Evolutionary conservation across 2,797 vertebrate genomes (phyloP).

Genomic region (Sparus aurata): DNA sequence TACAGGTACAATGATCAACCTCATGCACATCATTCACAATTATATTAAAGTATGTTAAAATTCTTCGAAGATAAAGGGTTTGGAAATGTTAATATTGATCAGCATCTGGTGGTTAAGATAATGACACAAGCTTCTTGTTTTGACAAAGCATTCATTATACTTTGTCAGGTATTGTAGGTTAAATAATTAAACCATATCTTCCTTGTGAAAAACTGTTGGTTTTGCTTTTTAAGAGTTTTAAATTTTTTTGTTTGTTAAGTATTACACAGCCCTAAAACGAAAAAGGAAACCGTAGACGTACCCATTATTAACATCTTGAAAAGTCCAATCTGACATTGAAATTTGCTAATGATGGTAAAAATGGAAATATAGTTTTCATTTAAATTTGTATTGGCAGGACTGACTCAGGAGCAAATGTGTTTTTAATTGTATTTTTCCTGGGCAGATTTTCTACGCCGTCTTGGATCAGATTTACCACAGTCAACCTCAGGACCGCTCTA

Average conservation of each 20-base stretch:
- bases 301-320: neutral
- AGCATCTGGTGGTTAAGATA: neutral
- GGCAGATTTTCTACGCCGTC: slow-evolving; percentile 94
- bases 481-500: slow-evolving; percentile 89
- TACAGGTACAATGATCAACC: slow-evolving; percentile 88
- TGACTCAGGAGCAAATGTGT: neutral
- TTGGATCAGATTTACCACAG: slow-evolving; percentile 97
- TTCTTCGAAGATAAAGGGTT: neutral
- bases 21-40: neutral
- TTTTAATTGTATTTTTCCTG: neutral
- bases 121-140: neutral
- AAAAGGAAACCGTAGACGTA: neutral
- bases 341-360: neutral
- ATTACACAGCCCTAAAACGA: neutral
- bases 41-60: too few relatives aligned
- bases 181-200: neutral
- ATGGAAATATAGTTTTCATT: too few relatives aligned
- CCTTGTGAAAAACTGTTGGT: neutral
- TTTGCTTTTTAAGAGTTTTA: neutral
- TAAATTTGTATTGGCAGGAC: neutral
- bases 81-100: slow-evolving; percentile 10
- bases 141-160: neutral
- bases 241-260: neutral
- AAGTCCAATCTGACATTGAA: neutral
- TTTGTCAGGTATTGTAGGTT: neutral